These are phyloP conservation scores for Limnephilus lunatus DNA, from an alignment of 2,888 invertebrate species.

Conservation along the genomic window DNA sequence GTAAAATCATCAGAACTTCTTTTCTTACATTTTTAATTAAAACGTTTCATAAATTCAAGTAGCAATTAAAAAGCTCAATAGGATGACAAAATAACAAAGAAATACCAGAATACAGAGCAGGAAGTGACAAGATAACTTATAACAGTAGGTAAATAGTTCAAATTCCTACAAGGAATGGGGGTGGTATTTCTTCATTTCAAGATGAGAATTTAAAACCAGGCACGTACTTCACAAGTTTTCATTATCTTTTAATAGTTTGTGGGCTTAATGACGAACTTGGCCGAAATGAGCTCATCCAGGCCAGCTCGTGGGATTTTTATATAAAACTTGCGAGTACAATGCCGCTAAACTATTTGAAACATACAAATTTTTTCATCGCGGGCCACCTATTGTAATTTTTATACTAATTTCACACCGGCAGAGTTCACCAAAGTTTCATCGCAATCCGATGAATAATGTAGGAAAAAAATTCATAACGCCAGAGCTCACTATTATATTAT, in stretches of 20 bases:
- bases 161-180: neutral
- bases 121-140: neutral
- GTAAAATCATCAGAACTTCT: neutral
- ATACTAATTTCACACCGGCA: too few species aligned
- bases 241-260: neutral
- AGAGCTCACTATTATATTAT: too few species aligned
- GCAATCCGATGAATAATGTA: too few species aligned
- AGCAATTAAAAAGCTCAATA: neutral
- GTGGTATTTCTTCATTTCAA: neutral
- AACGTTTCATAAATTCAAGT: neutral
- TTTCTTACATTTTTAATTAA: neutral
- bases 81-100: neutral
- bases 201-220: neutral
- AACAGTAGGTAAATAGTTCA: neutral
- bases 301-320: neutral
- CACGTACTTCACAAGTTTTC: neutral
- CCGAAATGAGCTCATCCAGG: neutral
- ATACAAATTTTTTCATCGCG: too few species aligned
- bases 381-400: too few species aligned
- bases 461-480: too few species aligned
- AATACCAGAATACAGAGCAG: neutral
- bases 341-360: too few species aligned
- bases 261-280: neutral
- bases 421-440: too few species aligned
- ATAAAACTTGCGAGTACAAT: neutral